phyloP scores from a whole-genome alignment of 2,113 vertebrate genomes.

The Piaya cayana region DNA sequence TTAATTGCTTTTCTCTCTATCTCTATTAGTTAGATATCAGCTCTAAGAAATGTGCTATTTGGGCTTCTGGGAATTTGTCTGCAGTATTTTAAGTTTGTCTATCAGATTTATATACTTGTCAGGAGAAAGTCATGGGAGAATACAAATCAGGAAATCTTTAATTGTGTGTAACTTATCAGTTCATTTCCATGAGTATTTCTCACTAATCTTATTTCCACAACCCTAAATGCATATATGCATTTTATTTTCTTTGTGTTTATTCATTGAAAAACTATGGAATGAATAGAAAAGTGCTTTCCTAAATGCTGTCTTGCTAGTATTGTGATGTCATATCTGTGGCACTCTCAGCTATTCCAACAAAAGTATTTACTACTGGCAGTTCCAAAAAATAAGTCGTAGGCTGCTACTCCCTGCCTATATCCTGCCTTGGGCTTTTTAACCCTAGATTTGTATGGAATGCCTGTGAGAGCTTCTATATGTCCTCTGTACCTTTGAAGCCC shows the following conservation, averaged over 20 bases:
- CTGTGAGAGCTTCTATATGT: not conserved
- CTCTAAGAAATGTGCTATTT: not conserved
- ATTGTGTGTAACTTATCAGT: not conserved
- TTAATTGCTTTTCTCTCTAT: not conserved
- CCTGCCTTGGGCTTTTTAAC: not conserved
- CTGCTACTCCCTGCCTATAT: not conserved
- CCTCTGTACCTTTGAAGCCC: not conserved
- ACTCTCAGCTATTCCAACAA: not conserved
- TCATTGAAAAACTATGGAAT: not conserved
- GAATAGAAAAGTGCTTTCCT: not conserved
- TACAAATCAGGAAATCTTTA: slow-evolving; percentile 1
- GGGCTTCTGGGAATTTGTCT: not conserved
- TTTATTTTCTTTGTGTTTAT: slow-evolving; percentile 14
- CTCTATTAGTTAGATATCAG: not conserved
- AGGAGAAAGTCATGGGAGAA: slow-evolving; percentile 11
- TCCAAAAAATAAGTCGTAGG: not conserved
- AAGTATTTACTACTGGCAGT: not conserved
- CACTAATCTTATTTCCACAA: not conserved
- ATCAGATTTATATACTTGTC: not conserved
- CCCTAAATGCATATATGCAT: not conserved
- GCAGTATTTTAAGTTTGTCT: not conserved
- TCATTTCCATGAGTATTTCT: not conserved
- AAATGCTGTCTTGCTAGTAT: not conserved
- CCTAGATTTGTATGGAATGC: not conserved
- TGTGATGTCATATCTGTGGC: not conserved